These are phyloP conservation scores for Drosophila meridionalis DNA, from an alignment of 2,888 invertebrate species.

Conservation along the genomic window DNA sequence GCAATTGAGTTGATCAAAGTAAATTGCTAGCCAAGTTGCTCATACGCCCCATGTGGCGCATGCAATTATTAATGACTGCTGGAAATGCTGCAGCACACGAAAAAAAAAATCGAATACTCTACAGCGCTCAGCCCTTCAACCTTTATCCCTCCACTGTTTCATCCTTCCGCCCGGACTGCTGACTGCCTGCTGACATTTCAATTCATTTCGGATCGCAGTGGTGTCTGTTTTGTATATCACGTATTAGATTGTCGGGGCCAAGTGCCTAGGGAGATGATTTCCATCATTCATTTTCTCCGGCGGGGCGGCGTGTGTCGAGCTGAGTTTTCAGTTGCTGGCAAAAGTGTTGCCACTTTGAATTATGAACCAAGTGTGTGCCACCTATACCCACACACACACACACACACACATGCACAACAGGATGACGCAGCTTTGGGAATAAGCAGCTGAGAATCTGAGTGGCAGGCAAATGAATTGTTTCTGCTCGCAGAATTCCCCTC, in stretches of 20 bases:
- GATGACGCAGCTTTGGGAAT: slow-evolving; percentile 72
- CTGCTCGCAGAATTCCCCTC: slow-evolving; percentile 26
- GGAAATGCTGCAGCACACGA: slow-evolving; percentile 37
- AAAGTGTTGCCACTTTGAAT: slow-evolving; percentile 69
- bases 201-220: slow-evolving; percentile 50
- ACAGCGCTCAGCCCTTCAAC: not conserved
- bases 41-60: slow-evolving; percentile 56
- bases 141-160: no score
- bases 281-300: slow-evolving; percentile 71
- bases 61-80: slow-evolving; percentile 67
- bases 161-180: not conserved
- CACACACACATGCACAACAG: slow-evolving; percentile 17
- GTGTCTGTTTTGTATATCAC: slow-evolving; percentile 41
- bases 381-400: slow-evolving; percentile 4
- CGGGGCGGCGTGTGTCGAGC: slow-evolving; percentile 37
- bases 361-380: slow-evolving; percentile 58
- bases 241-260: slow-evolving; percentile 57
- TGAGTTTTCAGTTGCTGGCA: slow-evolving; percentile 55
- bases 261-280: slow-evolving; percentile 72
- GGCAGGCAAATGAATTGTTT: slow-evolving; percentile 70
- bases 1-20: slow-evolving; percentile 57
- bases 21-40: slow-evolving; percentile 53
- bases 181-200: slow-evolving; percentile 60
- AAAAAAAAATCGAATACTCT: slow-evolving; percentile 7
- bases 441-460: slow-evolving; percentile 49